Evolutionary conservation across 1,140 invertebrate species (phyloP).

Genomic region (Vanessa atalanta): DNA sequence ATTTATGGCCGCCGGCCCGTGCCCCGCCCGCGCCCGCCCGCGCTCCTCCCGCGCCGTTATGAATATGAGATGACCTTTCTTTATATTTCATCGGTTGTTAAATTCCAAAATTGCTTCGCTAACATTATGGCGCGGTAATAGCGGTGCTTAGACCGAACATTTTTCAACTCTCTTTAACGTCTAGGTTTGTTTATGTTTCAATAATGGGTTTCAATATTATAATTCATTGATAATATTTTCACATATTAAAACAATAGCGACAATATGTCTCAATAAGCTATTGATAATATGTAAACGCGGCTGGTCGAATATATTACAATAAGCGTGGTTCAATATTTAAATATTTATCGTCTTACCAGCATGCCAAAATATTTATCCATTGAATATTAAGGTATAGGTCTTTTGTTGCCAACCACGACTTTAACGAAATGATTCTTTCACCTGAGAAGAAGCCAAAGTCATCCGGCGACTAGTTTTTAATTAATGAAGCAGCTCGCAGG

Average conservation of each 20-base stretch:
- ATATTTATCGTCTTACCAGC: too few species aligned
- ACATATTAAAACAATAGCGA: background rate
- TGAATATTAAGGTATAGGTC: too few species aligned
- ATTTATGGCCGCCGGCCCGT: slow-evolving; percentile 48
- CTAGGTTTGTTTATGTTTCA: background rate
- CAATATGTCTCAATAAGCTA: too few species aligned
- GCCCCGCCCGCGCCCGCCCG: slow-evolving; percentile 9
- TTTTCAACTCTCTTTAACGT: slow-evolving; percentile 27
- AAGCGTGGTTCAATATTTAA: too few species aligned
- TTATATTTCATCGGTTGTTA: slow-evolving; percentile 52
- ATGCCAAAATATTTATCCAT: too few species aligned
- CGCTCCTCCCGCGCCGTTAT: slow-evolving; percentile 37
- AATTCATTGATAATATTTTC: background rate
- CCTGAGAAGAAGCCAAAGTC: too few species aligned
- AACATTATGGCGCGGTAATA: slow-evolving; percentile 30
- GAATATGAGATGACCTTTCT: slow-evolving; percentile 58
- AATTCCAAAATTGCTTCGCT: slow-evolving; percentile 41
- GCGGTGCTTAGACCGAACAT: slow-evolving; percentile 21
- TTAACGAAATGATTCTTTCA: too few species aligned
- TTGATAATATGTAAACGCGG: too few species aligned
- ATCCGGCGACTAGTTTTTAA: too few species aligned
- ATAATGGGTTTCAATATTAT: background rate
- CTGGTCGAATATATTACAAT: too few species aligned
- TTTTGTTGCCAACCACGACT: too few species aligned
- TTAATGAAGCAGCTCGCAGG: too few species aligned